These are phyloP conservation scores for Myrmecophaga tridactyla DNA, from an alignment of 2,113 vertebrate species.

Conservation along the genomic window DNA sequence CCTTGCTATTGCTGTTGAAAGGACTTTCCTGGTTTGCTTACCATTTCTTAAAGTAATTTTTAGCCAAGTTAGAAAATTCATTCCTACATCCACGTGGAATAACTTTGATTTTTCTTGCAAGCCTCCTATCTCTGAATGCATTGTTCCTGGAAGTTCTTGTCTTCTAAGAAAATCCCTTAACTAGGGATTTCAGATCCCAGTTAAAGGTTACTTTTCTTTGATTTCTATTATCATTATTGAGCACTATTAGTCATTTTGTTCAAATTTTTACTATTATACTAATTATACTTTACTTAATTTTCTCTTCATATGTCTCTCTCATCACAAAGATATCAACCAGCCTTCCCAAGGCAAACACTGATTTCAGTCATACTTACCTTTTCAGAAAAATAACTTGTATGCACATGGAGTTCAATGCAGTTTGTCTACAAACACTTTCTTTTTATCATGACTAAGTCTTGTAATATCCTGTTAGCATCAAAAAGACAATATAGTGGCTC, in stretches of 20 bases:
- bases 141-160: background rate
- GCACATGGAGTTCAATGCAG: rapidly evolving
- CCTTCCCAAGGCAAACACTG: background rate
- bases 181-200: background rate
- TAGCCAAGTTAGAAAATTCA: too few relatives aligned
- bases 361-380: background rate
- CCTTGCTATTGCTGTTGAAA: too few relatives aligned
- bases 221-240: background rate
- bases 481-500: too few relatives aligned
- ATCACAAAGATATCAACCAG: background rate
- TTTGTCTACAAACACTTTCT: background rate
- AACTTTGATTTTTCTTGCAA: background rate
- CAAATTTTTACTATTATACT: background rate
- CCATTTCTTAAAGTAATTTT: too few relatives aligned
- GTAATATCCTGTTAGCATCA: background rate
- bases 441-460: background rate
- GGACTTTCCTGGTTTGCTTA: too few relatives aligned
- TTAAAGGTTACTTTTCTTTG: background rate
- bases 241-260: background rate
- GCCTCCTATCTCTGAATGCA: too few relatives aligned
- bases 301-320: background rate
- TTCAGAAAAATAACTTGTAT: background rate
- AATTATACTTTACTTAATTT: background rate
- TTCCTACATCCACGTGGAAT: too few relatives aligned
- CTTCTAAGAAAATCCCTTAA: background rate